phyloP scores from a whole-genome alignment of 2,113 vertebrate species.

The Psophia crepitans region DNA sequence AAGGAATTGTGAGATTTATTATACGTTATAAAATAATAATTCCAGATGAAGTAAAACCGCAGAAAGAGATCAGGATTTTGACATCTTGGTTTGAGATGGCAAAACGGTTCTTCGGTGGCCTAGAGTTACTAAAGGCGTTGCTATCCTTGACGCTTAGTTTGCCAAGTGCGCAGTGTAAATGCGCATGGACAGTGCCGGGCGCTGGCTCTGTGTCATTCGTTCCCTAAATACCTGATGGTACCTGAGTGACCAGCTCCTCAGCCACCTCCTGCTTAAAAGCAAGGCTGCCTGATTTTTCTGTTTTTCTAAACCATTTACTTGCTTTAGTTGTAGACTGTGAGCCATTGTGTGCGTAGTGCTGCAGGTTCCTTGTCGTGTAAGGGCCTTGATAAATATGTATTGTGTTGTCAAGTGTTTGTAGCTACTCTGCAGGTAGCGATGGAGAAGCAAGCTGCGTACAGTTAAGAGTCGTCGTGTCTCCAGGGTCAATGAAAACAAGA shows the following conservation, averaged over 20 bases:
- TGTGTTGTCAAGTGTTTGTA: constrained; percentile 22
- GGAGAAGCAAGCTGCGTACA: background rate
- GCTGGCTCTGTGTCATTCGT: background rate
- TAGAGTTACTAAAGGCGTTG: background rate
- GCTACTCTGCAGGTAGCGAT: constrained; percentile 12
- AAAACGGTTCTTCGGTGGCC: background rate
- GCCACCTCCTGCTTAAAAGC: background rate
- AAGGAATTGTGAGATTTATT: background rate
- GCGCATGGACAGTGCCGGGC: background rate
- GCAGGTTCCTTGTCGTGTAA: background rate
- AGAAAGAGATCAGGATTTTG: background rate
- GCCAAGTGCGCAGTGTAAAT: background rate
- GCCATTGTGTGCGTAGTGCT: background rate
- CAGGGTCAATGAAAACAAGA: constrained; percentile 9
- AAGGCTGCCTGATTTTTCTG: background rate
- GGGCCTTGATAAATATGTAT: constrained; percentile 46
- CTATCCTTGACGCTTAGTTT: background rate
- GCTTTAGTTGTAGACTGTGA: constrained; percentile 41
- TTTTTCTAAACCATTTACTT: constrained; percentile 14
- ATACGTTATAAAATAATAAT: background rate
- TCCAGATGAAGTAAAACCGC: background rate
- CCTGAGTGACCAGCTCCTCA: background rate
- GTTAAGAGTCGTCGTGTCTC: background rate
- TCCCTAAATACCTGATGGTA: background rate
- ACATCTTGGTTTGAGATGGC: background rate